phyloP scores from a whole-genome alignment of 2,797 vertebrate genomes.

The Esox lucius region DNA sequence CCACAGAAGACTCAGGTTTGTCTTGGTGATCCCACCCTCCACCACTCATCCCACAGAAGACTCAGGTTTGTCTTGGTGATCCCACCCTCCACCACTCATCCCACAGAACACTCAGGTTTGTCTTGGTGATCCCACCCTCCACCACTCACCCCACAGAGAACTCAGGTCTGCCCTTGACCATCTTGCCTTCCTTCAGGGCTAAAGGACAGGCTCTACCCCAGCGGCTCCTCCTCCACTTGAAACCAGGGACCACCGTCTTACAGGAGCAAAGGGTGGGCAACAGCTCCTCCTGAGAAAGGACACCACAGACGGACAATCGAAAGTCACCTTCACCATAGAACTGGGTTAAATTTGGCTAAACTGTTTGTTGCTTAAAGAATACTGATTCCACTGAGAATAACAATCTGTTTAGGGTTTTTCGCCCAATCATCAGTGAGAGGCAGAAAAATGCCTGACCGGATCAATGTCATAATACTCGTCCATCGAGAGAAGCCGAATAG shows the following conservation, averaged over 20 bases:
- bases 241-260: constrained; percentile 75
- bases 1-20: no score
- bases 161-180: constrained; percentile 76
- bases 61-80: no score
- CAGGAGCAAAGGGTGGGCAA: constrained; percentile 72
- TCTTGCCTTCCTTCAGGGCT: constrained; percentile 81
- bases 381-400: neutral
- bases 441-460: constrained; percentile 66
- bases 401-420: neutral
- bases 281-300: constrained; percentile 77
- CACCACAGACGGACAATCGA: no score
- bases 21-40: no score
- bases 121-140: no score
- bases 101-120: constrained; percentile 46
- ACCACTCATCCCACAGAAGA: no score
- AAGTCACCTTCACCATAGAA: neutral
- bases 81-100: no score
- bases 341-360: neutral
- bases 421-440: neutral
- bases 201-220: constrained; percentile 89
- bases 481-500: constrained; percentile 74
- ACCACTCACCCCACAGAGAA: constrained; percentile 84
- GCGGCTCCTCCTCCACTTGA: constrained; percentile 86
- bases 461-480: constrained; percentile 76
- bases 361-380: neutral